These are phyloP conservation scores for Tillus elongatus DNA, from an alignment of 2,888 invertebrate species.

Conservation along the genomic window DNA sequence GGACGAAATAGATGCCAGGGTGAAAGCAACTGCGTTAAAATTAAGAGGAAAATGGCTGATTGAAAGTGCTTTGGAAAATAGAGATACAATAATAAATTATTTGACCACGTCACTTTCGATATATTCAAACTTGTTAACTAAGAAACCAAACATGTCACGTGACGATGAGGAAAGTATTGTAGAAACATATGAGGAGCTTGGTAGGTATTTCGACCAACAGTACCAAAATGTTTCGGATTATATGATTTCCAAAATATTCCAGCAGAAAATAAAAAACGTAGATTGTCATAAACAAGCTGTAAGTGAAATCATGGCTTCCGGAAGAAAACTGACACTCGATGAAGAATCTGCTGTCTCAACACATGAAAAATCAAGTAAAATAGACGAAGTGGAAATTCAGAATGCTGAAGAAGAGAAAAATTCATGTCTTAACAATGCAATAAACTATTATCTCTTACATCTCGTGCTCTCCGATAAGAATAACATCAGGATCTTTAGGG, in stretches of 20 bases:
- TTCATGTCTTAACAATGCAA: constrained; percentile 59
- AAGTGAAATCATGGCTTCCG: constrained; percentile 39
- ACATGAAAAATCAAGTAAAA: constrained; percentile 51
- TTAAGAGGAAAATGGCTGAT: constrained; percentile 77
- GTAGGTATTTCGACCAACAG: constrained; percentile 75
- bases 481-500: constrained; percentile 66
- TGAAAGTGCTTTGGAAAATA: constrained; percentile 68
- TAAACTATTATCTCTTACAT: constrained; percentile 58
- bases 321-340: constrained; percentile 41
- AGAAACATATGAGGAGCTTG: constrained; percentile 64
- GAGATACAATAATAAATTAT: constrained; percentile 55
- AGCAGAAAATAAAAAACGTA: constrained; percentile 61
- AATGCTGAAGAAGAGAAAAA: constrained; percentile 54
- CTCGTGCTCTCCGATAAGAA: constrained; percentile 54
- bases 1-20: constrained; percentile 23
- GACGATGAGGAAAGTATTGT: constrained; percentile 37
- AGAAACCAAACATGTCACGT: constrained; percentile 44
- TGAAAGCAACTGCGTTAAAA: constrained; percentile 47
- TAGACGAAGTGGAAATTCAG: constrained; percentile 63
- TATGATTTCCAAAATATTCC: constrained; percentile 67
- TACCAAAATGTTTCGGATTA: constrained; percentile 64
- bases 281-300: constrained; percentile 51
- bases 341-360: constrained; percentile 49
- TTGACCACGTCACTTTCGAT: too few relatives aligned
- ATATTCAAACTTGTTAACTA: constrained; percentile 58